Conservation (phyloP, 2,797 vertebrate genomes). For the Xenopus petersii region DNA sequence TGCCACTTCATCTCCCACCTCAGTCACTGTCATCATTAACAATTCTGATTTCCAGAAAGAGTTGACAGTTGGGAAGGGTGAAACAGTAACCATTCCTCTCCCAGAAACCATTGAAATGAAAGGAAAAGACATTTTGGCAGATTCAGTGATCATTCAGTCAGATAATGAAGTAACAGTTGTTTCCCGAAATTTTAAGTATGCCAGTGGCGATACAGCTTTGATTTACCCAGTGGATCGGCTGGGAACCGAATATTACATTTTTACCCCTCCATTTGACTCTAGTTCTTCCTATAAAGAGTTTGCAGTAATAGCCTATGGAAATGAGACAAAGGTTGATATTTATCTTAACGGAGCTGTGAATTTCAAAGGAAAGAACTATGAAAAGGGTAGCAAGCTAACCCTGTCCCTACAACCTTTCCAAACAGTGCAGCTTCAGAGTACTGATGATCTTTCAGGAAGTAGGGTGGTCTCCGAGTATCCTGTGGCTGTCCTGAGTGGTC, state of each 20-base stretch:
- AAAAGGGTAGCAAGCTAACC: slow-evolving; percentile 33
- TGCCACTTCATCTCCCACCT: slow-evolving; percentile 54
- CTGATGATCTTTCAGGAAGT: slow-evolving; percentile 50
- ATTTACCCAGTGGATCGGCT: slow-evolving; percentile 63
- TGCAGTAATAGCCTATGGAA: slow-evolving; percentile 65
- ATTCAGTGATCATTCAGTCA: slow-evolving; percentile 61
- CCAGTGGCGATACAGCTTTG: slow-evolving; percentile 62
- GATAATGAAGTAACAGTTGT: slow-evolving; percentile 61
- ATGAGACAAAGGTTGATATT: slow-evolving; percentile 58
- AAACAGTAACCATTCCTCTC: slow-evolving; percentile 54
- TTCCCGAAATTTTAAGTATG: slow-evolving; percentile 63
- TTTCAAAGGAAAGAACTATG: slow-evolving; percentile 54
- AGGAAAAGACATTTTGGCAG: slow-evolving; percentile 43
- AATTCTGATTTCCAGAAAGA: slow-evolving; percentile 55
- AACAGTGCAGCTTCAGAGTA: slow-evolving; percentile 70
- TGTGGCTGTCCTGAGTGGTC: slow-evolving; percentile 67
- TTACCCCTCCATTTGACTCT: slow-evolving; percentile 58
- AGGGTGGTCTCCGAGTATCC: slow-evolving; percentile 61
- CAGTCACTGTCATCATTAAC: slow-evolving; percentile 60
- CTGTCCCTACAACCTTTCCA: slow-evolving; percentile 65
- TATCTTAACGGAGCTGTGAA: slow-evolving; percentile 39
- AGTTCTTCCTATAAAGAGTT: slow-evolving; percentile 60
- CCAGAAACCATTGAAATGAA: slow-evolving; percentile 56
- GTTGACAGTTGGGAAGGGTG: slow-evolving; percentile 52
- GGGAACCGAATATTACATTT: slow-evolving; percentile 69